Percentiles rank a stretch among this genome's conserved stretches.
These are phyloP conservation scores for Centrocercus urophasianus DNA, from an alignment of 2,113 vertebrate species.

Conservation along the genomic window DNA sequence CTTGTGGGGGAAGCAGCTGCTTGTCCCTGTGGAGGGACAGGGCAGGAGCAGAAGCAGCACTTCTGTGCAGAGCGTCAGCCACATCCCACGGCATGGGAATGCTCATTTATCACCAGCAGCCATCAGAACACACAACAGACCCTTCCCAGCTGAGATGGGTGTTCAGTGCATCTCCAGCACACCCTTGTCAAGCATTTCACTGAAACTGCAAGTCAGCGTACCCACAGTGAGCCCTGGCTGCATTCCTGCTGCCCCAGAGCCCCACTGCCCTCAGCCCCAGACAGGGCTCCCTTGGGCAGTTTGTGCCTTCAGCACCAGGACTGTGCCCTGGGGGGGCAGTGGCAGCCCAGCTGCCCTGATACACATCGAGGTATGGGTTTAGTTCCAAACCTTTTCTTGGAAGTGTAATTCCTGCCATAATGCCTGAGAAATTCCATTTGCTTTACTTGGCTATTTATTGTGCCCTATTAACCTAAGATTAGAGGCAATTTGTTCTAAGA, in stretches of 20 bases:
- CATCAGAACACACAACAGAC: neutral
- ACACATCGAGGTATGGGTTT: neutral
- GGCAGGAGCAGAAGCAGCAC: neutral
- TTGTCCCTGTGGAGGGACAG: neutral
- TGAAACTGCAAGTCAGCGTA: neutral
- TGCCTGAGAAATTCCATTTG: conserved; percentile 29
- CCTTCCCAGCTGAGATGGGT: neutral
- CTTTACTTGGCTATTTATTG: neutral
- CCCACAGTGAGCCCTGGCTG: neutral
- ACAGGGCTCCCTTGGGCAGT: no score
- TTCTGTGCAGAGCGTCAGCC: neutral
- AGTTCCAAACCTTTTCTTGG: neutral
- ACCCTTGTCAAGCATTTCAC: neutral
- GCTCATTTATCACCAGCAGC: neutral
- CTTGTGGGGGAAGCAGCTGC: neutral
- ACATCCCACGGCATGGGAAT: rapidly evolving
- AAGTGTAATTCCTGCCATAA: conserved; percentile 34
- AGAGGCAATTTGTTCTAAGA: conserved; percentile 40
- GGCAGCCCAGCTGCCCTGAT: neutral
- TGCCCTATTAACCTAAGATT: conserved; percentile 48
- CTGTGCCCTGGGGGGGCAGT: neutral
- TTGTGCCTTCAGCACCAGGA: neutral
- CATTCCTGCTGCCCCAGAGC: neutral
- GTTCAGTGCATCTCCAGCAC: neutral
- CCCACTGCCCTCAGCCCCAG: no score